Conservation (phyloP, 1,140 invertebrate genomes). For the Eupristina koningsbergeri region DNA sequence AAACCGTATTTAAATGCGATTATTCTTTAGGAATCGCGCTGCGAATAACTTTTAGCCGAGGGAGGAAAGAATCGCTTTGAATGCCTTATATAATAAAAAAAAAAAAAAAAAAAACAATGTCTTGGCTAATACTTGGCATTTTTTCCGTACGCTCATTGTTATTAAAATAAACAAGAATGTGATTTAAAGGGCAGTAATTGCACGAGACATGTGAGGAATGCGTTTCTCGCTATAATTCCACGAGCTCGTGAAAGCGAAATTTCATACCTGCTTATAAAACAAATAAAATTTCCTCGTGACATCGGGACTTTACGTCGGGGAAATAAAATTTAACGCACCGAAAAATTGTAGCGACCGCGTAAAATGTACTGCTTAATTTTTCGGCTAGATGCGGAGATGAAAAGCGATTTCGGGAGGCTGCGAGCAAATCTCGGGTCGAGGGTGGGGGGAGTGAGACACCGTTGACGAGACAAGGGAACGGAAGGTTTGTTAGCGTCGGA, state of each 20-base stretch:
- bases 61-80: background rate
- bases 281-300: background rate
- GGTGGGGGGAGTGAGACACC: background rate
- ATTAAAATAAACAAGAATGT: background rate
- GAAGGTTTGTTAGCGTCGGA: conserved; percentile 66
- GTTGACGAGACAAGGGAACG: conserved; percentile 51
- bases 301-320: background rate
- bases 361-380: background rate
- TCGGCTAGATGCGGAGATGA: background rate
- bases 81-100: background rate
- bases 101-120: too few species aligned
- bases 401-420: background rate
- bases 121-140: background rate
- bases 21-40: background rate
- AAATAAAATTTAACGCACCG: too few species aligned
- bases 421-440: background rate
- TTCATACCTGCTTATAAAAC: background rate
- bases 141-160: background rate
- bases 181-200: background rate
- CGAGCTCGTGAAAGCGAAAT: background rate
- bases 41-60: background rate
- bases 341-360: background rate
- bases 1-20: background rate
- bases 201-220: background rate
- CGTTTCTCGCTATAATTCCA: background rate